Evolutionary conservation across 2,113 vertebrate species (phyloP), one percentile per base, ranked within the genome.

Genomic region (Alouatta palliata): DNA sequence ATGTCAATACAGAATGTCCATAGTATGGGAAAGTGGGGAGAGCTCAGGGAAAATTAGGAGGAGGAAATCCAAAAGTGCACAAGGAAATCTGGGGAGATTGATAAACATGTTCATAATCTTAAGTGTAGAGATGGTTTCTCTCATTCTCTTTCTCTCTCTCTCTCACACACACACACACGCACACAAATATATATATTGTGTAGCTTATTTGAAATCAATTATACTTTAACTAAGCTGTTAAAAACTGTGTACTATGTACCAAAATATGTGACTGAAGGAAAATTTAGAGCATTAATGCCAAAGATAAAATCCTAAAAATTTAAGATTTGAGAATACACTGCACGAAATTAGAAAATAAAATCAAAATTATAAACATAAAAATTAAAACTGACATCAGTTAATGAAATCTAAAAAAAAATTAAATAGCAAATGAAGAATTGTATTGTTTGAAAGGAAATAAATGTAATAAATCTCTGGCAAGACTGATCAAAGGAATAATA

Each of bases 271-370:
- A 52, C 47, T 77, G 77, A 87, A 79, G n/a, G 20, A 91, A 84
- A 64, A 79, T 37, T 83, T 61, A 76, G 49, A 61, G 3, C 35
- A 79, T 43, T 88, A 45, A 79, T 30, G 21, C 23, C 93, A 83
- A 87, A 83, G 17, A 56, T 9, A 4, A 87, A 83, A 91, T 37
- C 3, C 43, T 83, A 16, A 45, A 75, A 86, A 37, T 43, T 68
- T 47, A 58, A 68, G 40, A 93, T 45, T 85, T 81, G 45, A 92
- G 61, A 95, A 94, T 17, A 43, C 17, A 92, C 16, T 94, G 83
- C 30, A 76, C 47, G 35, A 87, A 91, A 76, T 49, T 10, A 70
- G 27, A 58, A 68, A 81, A 75, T 85, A 66, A 54, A 95, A 66
- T 37, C 40, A 40, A 73, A 90, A 43, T 75, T 86, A n/a, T 68